Percentiles rank a stretch among this genome's conserved stretches.
Evolutionary conservation across 1,140 invertebrate species (phyloP).

Genomic region (Dryas iulia): DNA sequence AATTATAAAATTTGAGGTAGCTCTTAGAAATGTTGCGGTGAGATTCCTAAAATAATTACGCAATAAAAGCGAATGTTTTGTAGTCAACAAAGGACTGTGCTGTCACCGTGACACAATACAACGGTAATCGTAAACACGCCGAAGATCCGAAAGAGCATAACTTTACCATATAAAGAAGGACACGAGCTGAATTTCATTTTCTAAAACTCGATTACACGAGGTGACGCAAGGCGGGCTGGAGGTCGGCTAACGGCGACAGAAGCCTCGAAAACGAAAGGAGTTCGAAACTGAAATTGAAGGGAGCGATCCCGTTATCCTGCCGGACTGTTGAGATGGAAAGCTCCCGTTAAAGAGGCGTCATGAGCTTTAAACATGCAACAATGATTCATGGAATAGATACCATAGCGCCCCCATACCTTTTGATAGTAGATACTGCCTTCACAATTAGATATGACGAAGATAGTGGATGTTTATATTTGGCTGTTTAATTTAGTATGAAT

Average conservation of each 20-base stretch:
- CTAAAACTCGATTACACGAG: constrained; percentile 75
- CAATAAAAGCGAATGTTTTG: constrained; percentile 44
- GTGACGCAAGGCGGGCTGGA: constrained; percentile 61
- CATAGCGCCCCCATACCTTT: not conserved
- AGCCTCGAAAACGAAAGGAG: constrained; percentile 73
- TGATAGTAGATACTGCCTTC: no score
- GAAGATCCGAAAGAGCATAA: constrained; percentile 56
- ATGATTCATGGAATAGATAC: constrained; percentile 37
- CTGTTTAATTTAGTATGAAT: no score
- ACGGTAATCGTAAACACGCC: constrained; percentile 43
- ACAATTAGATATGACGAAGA: no score
- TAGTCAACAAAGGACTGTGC: constrained; percentile 37
- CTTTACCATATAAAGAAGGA: constrained; percentile 65
- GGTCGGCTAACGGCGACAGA: constrained; percentile 67
- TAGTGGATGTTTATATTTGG: no score
- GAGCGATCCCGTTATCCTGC: constrained; percentile 72
- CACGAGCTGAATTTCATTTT: constrained; percentile 76
- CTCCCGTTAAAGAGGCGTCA: constrained; percentile 62
- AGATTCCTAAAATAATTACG: constrained; percentile 23
- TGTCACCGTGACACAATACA: constrained; percentile 40
- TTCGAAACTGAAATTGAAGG: constrained; percentile 75
- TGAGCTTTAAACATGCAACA: constrained; percentile 34
- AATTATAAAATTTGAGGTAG: constrained; percentile 7
- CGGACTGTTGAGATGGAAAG: constrained; percentile 66
- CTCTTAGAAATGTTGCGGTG: not conserved